Conservation (phyloP, 1,140 invertebrate species). For the Camponotus vicinus region DNA sequence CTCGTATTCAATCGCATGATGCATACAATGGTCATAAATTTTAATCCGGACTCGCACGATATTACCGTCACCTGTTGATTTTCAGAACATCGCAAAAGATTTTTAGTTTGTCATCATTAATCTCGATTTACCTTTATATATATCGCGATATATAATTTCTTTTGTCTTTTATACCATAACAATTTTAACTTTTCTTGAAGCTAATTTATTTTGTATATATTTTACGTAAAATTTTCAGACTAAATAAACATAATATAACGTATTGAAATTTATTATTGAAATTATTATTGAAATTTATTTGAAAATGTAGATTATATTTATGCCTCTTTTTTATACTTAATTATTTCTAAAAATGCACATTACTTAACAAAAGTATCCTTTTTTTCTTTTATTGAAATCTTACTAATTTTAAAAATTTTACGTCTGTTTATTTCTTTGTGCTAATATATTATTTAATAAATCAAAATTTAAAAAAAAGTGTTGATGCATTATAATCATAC, state of each 20-base stretch:
- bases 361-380: not conserved
- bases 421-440: no score
- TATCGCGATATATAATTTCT: not conserved
- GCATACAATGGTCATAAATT: slow-evolving; percentile 42
- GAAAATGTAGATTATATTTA: not conserved
- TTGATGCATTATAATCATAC: no score
- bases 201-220: not conserved
- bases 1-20: not conserved
- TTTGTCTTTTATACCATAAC: not conserved
- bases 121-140: not conserved
- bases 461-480: no score
- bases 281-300: slow-evolving; percentile 19
- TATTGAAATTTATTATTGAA: not conserved
- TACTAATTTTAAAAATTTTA: no score
- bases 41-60: slow-evolving; percentile 7
- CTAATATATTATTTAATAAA: no score
- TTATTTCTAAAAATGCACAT: not conserved
- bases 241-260: not conserved
- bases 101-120: not conserved
- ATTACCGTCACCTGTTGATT: slow-evolving; percentile 39
- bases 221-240: not conserved
- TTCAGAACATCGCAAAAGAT: not conserved
- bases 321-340: not conserved
- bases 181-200: not conserved
- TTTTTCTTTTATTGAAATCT: no score